Evolutionary conservation across 1,140 invertebrate genomes (phyloP).

Genomic region (Orius insidiosus): DNA sequence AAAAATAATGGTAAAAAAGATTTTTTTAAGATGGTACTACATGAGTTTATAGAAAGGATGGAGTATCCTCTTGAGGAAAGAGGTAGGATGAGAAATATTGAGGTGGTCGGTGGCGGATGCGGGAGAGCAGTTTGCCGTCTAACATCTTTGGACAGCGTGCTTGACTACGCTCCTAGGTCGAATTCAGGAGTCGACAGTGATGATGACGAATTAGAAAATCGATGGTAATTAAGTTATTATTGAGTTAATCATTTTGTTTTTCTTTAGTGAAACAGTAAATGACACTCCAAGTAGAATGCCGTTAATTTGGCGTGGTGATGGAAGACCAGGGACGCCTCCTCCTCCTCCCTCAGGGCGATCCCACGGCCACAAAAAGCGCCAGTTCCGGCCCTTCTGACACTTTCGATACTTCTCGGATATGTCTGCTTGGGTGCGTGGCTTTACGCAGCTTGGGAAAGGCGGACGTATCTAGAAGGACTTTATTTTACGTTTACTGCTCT

Average conservation of each 20-base stretch:
- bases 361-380: slow-evolving; percentile 23
- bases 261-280: slow-evolving; percentile 38
- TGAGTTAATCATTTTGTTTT: too few species aligned
- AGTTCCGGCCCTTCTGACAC: slow-evolving; percentile 47
- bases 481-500: slow-evolving; percentile 81
- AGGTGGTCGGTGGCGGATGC: slow-evolving; percentile 16
- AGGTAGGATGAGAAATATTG: neutral
- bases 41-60: neutral
- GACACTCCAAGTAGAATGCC: slow-evolving; percentile 54
- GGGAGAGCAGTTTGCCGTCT: slow-evolving; percentile 18
- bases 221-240: too few species aligned
- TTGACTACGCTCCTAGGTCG: slow-evolving; percentile 9
- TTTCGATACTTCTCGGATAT: slow-evolving; percentile 48
- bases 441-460: slow-evolving; percentile 54
- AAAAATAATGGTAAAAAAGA: slow-evolving; percentile 1
- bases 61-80: slow-evolving; percentile 10
- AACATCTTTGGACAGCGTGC: slow-evolving; percentile 15
- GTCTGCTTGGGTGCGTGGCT: slow-evolving; percentile 50
- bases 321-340: slow-evolving; percentile 10
- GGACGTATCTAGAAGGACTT: slow-evolving; percentile 64
- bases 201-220: slow-evolving; percentile 3
- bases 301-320: slow-evolving; percentile 34
- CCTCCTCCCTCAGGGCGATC: slow-evolving; percentile 23
- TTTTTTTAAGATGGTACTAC: too few species aligned
- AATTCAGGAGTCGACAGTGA: slow-evolving; percentile 2